Conservation (phyloP, 2,113 vertebrate species). For the Fukomys damarensis region DNA sequence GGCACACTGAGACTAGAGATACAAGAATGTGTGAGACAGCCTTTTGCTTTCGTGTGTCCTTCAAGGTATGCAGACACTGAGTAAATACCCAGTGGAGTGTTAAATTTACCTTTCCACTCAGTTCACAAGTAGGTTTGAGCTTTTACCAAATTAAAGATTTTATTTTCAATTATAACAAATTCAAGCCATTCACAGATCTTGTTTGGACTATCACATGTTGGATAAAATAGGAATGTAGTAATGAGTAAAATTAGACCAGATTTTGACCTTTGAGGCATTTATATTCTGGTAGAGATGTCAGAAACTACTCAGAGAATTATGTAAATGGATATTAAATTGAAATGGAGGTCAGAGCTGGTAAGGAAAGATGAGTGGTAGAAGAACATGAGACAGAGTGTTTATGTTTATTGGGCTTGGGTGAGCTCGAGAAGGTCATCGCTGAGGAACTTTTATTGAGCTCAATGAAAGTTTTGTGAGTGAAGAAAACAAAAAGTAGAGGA, state of each 20-base stretch:
- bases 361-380: neutral
- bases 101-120: neutral
- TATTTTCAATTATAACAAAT: neutral
- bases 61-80: neutral
- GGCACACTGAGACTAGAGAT: neutral
- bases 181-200: neutral
- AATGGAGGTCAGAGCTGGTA: neutral
- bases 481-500: neutral
- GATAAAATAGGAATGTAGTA: neutral
- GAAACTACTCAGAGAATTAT: neutral
- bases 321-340: neutral
- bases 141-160: neutral
- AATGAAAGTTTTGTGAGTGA: neutral
- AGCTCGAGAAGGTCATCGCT: neutral
- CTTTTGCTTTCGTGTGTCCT: neutral
- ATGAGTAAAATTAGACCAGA: neutral
- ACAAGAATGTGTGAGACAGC: neutral
- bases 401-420: neutral
- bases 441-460: neutral
- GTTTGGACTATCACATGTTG: neutral
- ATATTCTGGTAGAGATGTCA: neutral
- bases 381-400: neutral
- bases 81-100: neutral
- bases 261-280: neutral
- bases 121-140: neutral